phyloP scores from a whole-genome alignment of 2,113 vertebrate genomes.

The Tonatia bakeri region DNA sequence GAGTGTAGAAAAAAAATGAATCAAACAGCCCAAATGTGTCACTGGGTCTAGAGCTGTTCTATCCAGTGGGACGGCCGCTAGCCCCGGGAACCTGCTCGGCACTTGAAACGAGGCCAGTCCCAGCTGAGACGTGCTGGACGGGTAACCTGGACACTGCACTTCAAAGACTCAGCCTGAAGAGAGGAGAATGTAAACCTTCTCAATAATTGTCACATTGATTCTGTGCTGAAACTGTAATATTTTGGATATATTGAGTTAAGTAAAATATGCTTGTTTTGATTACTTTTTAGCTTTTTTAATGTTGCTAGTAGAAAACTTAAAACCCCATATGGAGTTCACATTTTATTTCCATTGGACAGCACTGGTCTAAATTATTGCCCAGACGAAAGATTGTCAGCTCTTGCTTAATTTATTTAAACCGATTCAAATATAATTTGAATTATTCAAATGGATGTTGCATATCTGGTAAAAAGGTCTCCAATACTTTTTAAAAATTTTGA shows the following conservation, averaged over 20 bases:
- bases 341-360: not conserved
- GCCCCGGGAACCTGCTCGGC: not conserved
- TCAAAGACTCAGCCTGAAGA: not conserved
- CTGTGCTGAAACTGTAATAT: not conserved
- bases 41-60: not conserved
- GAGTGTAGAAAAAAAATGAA: not conserved
- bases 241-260: not conserved
- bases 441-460: not conserved
- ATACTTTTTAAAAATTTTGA: not conserved
- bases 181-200: not conserved
- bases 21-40: not conserved
- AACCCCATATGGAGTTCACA: not conserved
- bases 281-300: not conserved
- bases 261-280: not conserved
- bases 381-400: not conserved
- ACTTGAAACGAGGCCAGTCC: not conserved
- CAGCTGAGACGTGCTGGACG: not conserved
- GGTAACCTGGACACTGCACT: not conserved
- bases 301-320: not conserved
- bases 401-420: not conserved
- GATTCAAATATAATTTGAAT: not conserved
- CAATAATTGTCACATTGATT: not conserved
- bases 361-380: not conserved
- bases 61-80: not conserved
- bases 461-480: not conserved